Conservation (phyloP, 2,888 invertebrate species). For the Acanthosepion lycidas region DNA sequence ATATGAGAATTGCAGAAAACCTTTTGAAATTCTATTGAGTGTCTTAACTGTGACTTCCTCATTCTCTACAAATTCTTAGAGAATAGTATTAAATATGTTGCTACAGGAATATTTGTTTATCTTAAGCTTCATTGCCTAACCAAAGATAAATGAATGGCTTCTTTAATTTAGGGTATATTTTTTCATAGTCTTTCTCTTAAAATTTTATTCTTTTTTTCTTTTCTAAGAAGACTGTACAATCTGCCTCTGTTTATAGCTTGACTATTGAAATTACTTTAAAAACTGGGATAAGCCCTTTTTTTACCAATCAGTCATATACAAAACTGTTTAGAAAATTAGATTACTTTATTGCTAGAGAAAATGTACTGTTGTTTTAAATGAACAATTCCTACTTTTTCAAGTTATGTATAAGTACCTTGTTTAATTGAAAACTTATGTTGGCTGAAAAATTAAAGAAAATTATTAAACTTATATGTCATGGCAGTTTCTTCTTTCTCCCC, state of each 20-base stretch:
- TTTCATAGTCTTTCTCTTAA: too few relatives aligned
- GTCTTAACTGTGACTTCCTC: neutral
- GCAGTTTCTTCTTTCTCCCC: too few relatives aligned
- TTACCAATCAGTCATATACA: neutral
- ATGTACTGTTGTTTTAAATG: neutral
- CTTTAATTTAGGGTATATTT: too few relatives aligned
- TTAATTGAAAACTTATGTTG: too few relatives aligned
- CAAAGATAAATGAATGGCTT: neutral
- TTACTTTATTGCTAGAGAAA: neutral
- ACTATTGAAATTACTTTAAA: neutral
- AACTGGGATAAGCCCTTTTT: conserved; percentile 3
- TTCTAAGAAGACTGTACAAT: neutral
- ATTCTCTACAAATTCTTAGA: neutral
- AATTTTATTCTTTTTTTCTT: neutral
- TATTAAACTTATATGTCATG: too few relatives aligned
- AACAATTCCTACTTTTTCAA: neutral
- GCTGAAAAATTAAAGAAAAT: too few relatives aligned
- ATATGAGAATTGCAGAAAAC: neutral
- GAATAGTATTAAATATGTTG: neutral
- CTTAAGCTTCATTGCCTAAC: neutral
- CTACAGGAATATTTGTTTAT: neutral
- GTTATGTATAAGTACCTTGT: neutral
- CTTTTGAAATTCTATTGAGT: neutral
- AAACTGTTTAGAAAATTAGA: neutral
- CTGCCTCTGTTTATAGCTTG: neutral